Conservation (phyloP, 2,113 vertebrate genomes). For the Mionectes macconnelli region DNA sequence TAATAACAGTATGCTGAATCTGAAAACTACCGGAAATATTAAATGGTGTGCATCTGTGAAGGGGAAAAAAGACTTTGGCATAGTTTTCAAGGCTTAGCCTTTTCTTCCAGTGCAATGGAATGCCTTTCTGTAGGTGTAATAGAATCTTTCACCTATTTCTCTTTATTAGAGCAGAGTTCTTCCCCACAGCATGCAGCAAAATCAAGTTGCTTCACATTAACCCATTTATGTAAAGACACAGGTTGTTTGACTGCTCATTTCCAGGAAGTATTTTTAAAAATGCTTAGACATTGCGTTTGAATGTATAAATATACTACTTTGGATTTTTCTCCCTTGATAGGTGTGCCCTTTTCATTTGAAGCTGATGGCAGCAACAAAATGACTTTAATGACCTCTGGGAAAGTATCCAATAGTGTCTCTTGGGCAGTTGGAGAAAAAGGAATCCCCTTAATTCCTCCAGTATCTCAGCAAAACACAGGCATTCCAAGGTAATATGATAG, state of each 20-base stretch:
- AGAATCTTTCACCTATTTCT: not conserved
- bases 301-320: not conserved
- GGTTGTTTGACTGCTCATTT: not conserved
- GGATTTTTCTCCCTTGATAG: conserved; percentile 52
- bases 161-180: not conserved
- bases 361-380: conserved; percentile 87
- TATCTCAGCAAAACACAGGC: conserved; percentile 75
- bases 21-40: not conserved
- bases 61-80: not conserved
- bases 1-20: not conserved
- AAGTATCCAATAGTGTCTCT: conserved; percentile 86
- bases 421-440: conserved; percentile 89
- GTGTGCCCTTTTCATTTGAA: conserved; percentile 91
- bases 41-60: not conserved
- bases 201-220: not conserved
- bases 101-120: not conserved
- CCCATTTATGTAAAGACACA: not conserved
- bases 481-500: conserved; percentile 76
- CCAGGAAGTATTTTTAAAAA: not conserved
- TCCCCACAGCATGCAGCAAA: not conserved
- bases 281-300: not conserved
- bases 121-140: not conserved
- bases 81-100: not conserved
- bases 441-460: conserved; percentile 83
- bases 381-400: conserved; percentile 92